Conservation (phyloP, 2,888 invertebrate genomes). For the Parnassius mnemosyne region DNA sequence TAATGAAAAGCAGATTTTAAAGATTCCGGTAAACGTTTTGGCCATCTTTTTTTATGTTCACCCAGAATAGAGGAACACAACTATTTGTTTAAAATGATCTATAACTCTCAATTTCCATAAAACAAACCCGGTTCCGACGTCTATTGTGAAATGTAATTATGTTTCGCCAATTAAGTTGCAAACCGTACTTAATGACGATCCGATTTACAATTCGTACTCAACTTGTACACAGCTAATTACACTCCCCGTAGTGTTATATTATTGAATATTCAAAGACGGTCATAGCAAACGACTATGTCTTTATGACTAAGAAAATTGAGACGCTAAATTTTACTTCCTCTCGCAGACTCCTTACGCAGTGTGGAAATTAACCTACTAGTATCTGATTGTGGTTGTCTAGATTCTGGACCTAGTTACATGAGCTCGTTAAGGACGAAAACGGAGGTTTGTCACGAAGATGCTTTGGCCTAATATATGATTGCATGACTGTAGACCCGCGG, state of each 20-base stretch:
- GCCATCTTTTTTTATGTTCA: too few species aligned
- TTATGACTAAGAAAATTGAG: slow-evolving; percentile 15
- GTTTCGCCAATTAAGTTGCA: neutral
- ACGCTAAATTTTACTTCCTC: slow-evolving; percentile 14
- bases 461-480: slow-evolving; percentile 46
- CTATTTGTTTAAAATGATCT: too few species aligned
- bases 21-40: too few species aligned
- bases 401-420: slow-evolving; percentile 36
- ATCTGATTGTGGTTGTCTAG: slow-evolving; percentile 39
- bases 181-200: too few species aligned
- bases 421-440: slow-evolving; percentile 47
- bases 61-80: too few species aligned
- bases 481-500: slow-evolving; percentile 31
- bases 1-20: too few species aligned
- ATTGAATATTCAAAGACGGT: slow-evolving; percentile 6
- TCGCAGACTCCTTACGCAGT: slow-evolving; percentile 10
- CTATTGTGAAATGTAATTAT: neutral
- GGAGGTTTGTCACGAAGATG: slow-evolving; percentile 54
- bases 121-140: too few species aligned
- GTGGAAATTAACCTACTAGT: slow-evolving; percentile 35
- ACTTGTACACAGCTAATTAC: neutral
- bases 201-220: neutral
- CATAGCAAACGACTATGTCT: slow-evolving; percentile 8
- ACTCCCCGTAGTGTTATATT: slow-evolving; percentile 10
- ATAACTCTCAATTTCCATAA: too few species aligned